Evolutionary conservation across 2,888 invertebrate genomes (phyloP).

Genomic region (Chaitophorus viminalis): DNA sequence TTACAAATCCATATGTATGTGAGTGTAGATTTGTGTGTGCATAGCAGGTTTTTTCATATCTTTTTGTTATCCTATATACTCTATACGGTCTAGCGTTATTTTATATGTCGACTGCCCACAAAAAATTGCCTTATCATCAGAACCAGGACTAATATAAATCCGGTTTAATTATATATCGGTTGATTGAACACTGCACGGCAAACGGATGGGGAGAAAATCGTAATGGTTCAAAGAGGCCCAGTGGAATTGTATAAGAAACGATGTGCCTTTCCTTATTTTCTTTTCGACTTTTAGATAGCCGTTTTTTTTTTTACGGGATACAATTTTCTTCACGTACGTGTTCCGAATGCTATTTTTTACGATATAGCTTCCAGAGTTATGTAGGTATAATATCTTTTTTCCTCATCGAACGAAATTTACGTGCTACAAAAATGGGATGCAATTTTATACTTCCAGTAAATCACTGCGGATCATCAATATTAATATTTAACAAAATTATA

Average conservation of each 20-base stretch:
- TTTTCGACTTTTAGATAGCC: conserved; percentile 47
- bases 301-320: conserved; percentile 52
- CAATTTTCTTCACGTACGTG: conserved; percentile 59
- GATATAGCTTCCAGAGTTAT: conserved; percentile 26
- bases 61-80: background rate
- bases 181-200: conserved; percentile 23
- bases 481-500: background rate
- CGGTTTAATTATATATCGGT: conserved; percentile 61
- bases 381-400: background rate
- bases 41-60: background rate
- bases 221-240: conserved; percentile 59
- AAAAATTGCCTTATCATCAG: conserved; percentile 33
- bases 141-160: conserved; percentile 55
- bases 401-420: conserved; percentile 30
- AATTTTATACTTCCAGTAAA: conserved; percentile 14
- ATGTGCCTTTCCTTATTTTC: conserved; percentile 47
- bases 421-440: conserved; percentile 19
- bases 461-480: background rate
- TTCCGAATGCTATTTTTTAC: conserved; percentile 51
- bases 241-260: conserved; percentile 52
- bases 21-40: background rate
- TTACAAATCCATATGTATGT: background rate
- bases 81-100: background rate
- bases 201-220: conserved; percentile 35
- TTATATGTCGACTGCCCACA: background rate